Base-by-base conservation (phyloP, 2,113 vertebrate genomes). In the Loxodonta africana region DNA sequence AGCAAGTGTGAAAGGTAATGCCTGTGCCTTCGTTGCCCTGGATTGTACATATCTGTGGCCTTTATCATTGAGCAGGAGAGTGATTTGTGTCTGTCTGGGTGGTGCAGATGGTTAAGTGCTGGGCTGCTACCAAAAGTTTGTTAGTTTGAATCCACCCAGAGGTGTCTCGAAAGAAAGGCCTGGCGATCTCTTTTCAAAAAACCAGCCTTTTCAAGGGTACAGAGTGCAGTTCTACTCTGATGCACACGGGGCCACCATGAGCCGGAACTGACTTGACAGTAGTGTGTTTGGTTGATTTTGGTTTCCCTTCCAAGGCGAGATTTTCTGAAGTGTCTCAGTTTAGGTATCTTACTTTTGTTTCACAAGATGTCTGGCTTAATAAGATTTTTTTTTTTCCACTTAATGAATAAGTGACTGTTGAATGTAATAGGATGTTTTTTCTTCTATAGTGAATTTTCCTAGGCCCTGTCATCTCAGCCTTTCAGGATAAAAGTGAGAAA, bases 311-410 rank as follows among this genome's bases (percentile, higher is more conserved):
- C 18, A 69, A 82, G 71, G 3, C 21, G 78, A 81, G 30, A 8
- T 4, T 62, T 51, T 71, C 48, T 6, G 28, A 78, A 82, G 8
- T 18, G 3, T 25, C 53, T 57, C 30, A 41, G 23, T 15, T 8
- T 1, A 46, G n/a, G 8, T 46, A 5, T 89, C 53, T 92, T 65
- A 26, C 41, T 78, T 94, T 83, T 87, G 30, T 82, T 85, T 93
- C 8, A 14, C 3, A 71, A n/a, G 51, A 1, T 48, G 67, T 25
- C 15, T 63, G 30, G 46, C 10, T 51, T 15, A 46, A 17, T 57
- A 57, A 57, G 53, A 15, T 12, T 57, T 57, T 12, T 57, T 57
- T 57, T 57, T 57, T 57, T 51, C 18, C 37, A 37, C n/a, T 60
- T 67, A 87, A 30, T 65, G 17, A 71, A 37, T 83, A 37, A 90